A percentile compares a stretch with the other conserved stretches of the same genome.
phyloP scores from a whole-genome alignment of 35 echinoderm and acorn worm genomes.

The Hemicentrotus pulcherrimus region DNA sequence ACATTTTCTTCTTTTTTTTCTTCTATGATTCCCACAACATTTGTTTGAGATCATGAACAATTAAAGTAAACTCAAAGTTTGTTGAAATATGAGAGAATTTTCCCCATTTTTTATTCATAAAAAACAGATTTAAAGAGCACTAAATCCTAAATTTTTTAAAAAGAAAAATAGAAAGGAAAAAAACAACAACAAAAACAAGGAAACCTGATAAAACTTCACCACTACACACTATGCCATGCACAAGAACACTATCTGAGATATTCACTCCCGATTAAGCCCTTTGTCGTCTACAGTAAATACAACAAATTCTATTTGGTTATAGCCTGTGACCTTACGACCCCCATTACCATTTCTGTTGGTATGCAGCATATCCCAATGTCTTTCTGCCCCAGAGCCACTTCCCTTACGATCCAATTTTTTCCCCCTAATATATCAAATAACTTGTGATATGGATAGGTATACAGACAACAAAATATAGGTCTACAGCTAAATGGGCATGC shows the following conservation, averaged over 20 bases:
- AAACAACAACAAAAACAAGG: background rate
- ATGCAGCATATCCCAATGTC: background rate
- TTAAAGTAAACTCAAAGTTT: no score
- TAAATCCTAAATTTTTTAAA: no score
- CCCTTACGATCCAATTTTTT: background rate
- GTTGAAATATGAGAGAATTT: no score
- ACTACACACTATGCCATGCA: background rate
- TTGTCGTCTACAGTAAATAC: background rate
- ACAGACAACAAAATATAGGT: background rate
- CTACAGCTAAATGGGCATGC: background rate
- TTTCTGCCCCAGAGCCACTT: background rate
- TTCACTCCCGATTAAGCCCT: background rate
- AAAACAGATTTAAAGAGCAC: no score
- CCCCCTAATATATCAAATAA: background rate
- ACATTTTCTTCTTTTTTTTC: no score
- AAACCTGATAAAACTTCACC: background rate
- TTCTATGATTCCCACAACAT: no score
- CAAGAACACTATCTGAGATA: background rate
- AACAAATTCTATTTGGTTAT: conserved; percentile 6
- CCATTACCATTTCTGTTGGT: background rate
- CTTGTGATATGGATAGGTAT: background rate
- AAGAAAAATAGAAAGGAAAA: no score
- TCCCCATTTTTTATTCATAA: no score
- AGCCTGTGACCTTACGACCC: background rate
- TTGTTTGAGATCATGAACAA: no score